Evolutionary conservation across 2,797 vertebrate genomes (phyloP).

Genomic region (Chloroceryle inda): DNA sequence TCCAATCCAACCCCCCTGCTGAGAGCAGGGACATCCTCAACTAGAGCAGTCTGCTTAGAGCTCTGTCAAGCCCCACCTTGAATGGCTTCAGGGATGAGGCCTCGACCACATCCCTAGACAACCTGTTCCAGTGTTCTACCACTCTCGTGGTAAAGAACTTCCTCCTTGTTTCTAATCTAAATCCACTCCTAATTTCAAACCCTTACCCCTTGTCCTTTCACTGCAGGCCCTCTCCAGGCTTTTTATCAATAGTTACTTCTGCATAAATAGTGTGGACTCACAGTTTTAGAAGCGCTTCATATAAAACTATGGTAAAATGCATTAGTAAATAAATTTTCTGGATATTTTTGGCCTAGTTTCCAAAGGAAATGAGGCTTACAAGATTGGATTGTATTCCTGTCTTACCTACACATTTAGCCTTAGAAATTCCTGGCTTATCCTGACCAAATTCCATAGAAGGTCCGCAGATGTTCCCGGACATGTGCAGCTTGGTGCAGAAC

Average conservation of each 20-base stretch:
- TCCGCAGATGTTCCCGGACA: not conserved
- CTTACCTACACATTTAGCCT: not conserved
- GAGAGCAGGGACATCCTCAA: no score
- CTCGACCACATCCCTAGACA: no score
- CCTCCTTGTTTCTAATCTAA: no score
- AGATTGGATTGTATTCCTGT: not conserved
- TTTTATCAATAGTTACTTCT: not conserved
- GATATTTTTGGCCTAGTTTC: not conserved
- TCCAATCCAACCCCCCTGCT: no score
- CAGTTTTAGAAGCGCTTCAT: not conserved
- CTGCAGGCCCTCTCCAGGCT: no score
- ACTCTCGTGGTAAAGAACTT: no score
- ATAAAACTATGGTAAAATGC: not conserved
- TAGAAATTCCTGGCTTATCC: not conserved
- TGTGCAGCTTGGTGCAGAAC: not conserved
- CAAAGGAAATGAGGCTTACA: not conserved
- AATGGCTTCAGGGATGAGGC: no score
- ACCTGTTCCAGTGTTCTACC: no score
- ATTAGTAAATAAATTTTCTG: not conserved
- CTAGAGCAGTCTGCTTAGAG: no score
- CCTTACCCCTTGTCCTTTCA: no score
- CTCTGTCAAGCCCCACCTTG: no score
- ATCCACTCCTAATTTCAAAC: no score
- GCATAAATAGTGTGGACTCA: rapidly evolving
- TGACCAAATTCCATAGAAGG: not conserved